phyloP scores from a whole-genome alignment of 2,888 invertebrate genomes.

The Drosophila algonquin region DNA sequence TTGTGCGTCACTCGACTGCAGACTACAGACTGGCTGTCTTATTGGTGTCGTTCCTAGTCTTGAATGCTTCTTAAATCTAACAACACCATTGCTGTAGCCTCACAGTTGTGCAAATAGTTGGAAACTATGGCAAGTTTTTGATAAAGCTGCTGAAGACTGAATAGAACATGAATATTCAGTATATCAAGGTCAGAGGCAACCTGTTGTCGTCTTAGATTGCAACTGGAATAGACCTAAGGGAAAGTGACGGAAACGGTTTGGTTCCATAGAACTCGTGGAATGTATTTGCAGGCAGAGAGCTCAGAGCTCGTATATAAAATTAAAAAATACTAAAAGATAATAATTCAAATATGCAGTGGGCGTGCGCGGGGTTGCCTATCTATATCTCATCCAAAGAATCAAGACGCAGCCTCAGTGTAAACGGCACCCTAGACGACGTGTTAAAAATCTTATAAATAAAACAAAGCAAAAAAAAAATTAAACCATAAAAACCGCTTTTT shows the following conservation, averaged over 20 bases:
- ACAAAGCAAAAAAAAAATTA: too few species aligned
- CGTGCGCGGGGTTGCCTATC: not conserved
- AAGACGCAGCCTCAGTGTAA: too few species aligned
- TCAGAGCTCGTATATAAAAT: not conserved
- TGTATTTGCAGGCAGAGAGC: not conserved
- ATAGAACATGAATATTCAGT: slow-evolving; percentile 50
- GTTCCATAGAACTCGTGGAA: not conserved
- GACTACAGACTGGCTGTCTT: not conserved
- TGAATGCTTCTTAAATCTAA: slow-evolving; percentile 19
- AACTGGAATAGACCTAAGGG: not conserved
- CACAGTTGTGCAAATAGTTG: slow-evolving; percentile 47
- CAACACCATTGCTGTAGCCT: slow-evolving; percentile 2
- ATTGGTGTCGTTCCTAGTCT: not conserved
- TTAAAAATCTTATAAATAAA: too few species aligned
- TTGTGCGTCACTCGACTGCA: not conserved
- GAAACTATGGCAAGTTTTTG: slow-evolving; percentile 10
- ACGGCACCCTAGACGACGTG: too few species aligned
- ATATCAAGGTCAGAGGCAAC: slow-evolving; percentile 57
- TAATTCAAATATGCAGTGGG: not conserved
- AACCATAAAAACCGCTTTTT: too few species aligned
- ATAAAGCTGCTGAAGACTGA: not conserved
- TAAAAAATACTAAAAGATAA: not conserved
- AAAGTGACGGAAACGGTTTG: not conserved
- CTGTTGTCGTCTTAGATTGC: slow-evolving; percentile 1
- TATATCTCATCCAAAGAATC: slow-evolving; percentile 74